A percentile compares a stretch with the other conserved stretches of the same genome.
Evolutionary conservation across 2,797 vertebrate species (phyloP).

Genomic region (Cossypha caffra): DNA sequence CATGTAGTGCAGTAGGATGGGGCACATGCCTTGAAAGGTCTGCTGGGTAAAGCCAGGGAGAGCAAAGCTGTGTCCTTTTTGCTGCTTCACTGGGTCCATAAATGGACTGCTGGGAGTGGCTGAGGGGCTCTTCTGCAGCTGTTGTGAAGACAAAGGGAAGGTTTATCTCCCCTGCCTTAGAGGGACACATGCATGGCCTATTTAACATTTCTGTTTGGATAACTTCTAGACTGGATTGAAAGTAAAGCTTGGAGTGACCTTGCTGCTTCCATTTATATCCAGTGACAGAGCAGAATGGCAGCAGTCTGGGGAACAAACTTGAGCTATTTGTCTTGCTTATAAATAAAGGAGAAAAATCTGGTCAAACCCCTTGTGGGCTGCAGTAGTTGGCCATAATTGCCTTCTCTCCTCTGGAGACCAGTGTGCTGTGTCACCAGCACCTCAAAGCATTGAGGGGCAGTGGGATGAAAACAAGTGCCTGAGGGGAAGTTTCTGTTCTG

Average conservation of each 20-base stretch:
- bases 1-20: neutral
- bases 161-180: slow-evolving; percentile 3
- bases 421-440: neutral
- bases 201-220: slow-evolving; percentile 44
- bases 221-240: neutral
- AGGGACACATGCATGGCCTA: neutral
- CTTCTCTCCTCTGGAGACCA: neutral
- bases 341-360: slow-evolving; percentile 1
- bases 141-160: slow-evolving; percentile 5
- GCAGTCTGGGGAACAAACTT: neutral
- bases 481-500: neutral
- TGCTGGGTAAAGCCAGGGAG: neutral
- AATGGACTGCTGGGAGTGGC: neutral
- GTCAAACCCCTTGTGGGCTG: rapidly evolving
- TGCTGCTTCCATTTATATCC: slow-evolving; percentile 48
- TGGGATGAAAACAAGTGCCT: neutral
- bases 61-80: neutral
- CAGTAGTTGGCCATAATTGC: neutral
- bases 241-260: neutral
- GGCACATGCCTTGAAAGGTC: neutral
- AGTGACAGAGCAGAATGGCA: slow-evolving; percentile 2
- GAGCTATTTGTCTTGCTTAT: neutral
- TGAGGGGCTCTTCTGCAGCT: neutral
- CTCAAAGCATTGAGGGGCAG: neutral
- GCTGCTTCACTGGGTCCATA: neutral